Evolutionary conservation across 2,797 vertebrate genomes (phyloP).

Genomic region (Sebastes trivittatus): DNA sequence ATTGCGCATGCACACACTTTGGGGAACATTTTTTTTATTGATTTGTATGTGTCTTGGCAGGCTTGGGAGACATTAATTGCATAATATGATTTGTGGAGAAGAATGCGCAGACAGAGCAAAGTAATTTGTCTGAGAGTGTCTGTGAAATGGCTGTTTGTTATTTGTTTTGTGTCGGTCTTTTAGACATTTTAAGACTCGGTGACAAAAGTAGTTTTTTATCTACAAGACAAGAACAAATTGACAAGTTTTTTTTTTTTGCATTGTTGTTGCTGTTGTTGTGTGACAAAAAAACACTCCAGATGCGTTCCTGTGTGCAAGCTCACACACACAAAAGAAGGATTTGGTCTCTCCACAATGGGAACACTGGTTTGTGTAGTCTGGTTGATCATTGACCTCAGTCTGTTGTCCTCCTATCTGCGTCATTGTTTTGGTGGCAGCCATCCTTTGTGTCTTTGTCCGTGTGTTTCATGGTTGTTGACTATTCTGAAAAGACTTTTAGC

Average conservation of each 20-base stretch:
- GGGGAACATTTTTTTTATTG: constrained; percentile 16
- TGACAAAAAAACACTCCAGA: neutral
- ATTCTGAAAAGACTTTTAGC: constrained; percentile 43
- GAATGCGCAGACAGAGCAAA: neutral
- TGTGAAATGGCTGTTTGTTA: neutral
- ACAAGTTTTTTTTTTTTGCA: constrained; percentile 3
- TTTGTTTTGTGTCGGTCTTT: constrained; percentile 3
- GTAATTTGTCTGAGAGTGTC: constrained; percentile 16
- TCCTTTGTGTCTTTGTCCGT: constrained; percentile 34
- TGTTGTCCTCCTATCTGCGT: constrained; percentile 42
- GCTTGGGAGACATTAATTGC: constrained; percentile 27
- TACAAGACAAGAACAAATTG: neutral
- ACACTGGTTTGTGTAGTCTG: constrained; percentile 8
- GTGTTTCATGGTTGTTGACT: constrained; percentile 51
- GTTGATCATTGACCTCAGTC: constrained; percentile 67
- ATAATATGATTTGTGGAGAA: constrained; percentile 30
- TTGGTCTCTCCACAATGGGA: constrained; percentile 1
- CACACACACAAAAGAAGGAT: neutral
- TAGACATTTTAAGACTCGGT: neutral
- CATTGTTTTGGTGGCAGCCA: constrained; percentile 40
- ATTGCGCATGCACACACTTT: constrained; percentile 1
- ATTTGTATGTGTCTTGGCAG: constrained; percentile 27
- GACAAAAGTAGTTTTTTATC: constrained; percentile 5
- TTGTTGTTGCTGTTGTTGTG: constrained; percentile 1
- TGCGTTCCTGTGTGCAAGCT: neutral